Evolutionary conservation across 2,888 invertebrate species (phyloP), one percentile per base, ranked within the genome.

Genomic region (Tanypteryx hageni): DNA sequence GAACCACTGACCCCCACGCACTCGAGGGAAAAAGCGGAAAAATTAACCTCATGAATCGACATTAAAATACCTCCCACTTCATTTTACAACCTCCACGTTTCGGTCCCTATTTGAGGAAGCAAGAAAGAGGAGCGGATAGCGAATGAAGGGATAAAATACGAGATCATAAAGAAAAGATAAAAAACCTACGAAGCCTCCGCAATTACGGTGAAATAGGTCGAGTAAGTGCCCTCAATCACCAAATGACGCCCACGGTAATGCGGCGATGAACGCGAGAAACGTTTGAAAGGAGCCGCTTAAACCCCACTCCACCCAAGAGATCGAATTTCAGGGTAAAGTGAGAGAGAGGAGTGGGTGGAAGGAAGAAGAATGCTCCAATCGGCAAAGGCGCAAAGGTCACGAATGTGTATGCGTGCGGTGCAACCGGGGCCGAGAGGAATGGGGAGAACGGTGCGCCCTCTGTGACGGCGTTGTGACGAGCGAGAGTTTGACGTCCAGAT

Each of bases 331-430:
- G 9, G 22, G 76, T 11, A n/a, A 0, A 4, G 9, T 22, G 68
- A 68, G 68, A n/a, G n/a, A 18, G 4, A 1, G n/a, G 11, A n/a
- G n/a, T n/a, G 10, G 3, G 13, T 18, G 8, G n/a, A 4, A n/a
- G 5, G 0, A n/a, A 9, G 13, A 68, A n/a, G 68, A 68, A n/a
- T 22, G 18, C 76, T 22, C 27, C 22, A 27, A 76, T 76, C 27
- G 27, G 76, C 76, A 68, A n/a, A 68, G 68, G 68, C 76, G 22
- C 10, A 76, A 76, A 76, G 76, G 76, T 76, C 76, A 76, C 76
- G 76, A 76, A 76, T 13, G 76, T 27, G 76, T 44, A 44, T 76
- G 76, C 76, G 76, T 76, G 76, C 76, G 76, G 76, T 27, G 27
- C 13, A 76, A 10, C 27, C 76, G 76, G 27, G 27, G 22, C 22